These are phyloP conservation scores for Engystomops pustulosus DNA, from an alignment of 2,113 vertebrate genomes.

Conservation along the genomic window DNA sequence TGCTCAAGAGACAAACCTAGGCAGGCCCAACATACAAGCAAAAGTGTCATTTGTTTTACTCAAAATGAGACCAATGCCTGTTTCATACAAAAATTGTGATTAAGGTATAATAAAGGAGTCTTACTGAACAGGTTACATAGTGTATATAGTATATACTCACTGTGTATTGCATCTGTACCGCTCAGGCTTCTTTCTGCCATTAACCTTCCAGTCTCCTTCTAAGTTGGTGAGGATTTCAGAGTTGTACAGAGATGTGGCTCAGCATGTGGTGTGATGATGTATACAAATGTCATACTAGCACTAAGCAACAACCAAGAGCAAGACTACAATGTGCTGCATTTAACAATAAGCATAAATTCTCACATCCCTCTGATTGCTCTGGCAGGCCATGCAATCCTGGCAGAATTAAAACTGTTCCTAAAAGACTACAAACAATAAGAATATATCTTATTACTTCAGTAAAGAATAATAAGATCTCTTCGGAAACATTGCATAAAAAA, in stretches of 20 bases:
- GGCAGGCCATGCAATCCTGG: background rate
- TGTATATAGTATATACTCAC: background rate
- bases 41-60: too few relatives aligned
- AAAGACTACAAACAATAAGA: too few relatives aligned
- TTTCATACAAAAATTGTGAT: background rate
- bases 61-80: too few relatives aligned
- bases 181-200: background rate
- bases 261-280: slow-evolving; percentile 31
- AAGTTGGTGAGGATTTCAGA: background rate
- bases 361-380: background rate
- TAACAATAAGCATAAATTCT: slow-evolving; percentile 5
- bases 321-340: background rate
- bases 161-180: background rate
- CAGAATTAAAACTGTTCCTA: background rate
- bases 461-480: too few relatives aligned
- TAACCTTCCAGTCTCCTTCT: slow-evolving; percentile 20
- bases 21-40: background rate
- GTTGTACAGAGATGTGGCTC: background rate
- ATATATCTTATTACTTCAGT: too few relatives aligned
- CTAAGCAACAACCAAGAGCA: background rate
- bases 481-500: too few relatives aligned
- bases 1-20: background rate
- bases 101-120: background rate
- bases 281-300: slow-evolving; percentile 15
- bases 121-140: background rate